phyloP scores from a whole-genome alignment of 2,113 vertebrate species.

The Aldabrachelys gigantea region DNA sequence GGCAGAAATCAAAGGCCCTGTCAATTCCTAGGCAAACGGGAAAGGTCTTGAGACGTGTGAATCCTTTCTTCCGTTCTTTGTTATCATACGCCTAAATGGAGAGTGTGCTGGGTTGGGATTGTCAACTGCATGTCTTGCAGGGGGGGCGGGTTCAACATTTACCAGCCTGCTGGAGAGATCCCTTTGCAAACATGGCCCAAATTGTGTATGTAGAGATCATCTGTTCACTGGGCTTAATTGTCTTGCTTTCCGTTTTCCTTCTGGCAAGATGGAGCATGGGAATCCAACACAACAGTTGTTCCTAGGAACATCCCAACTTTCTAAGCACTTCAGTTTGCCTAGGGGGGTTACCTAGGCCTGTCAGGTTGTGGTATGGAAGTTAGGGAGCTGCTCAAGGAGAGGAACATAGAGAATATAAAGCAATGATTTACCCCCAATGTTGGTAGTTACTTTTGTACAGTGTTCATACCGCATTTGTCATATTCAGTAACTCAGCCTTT shows the following conservation, averaged over 20 bases:
- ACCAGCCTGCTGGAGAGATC: neutral
- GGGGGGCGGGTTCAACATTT: neutral
- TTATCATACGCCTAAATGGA: neutral
- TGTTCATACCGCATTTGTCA: neutral
- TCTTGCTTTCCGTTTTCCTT: neutral
- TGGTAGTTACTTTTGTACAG: neutral
- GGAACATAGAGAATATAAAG: neutral
- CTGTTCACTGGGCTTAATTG: neutral
- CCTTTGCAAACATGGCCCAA: neutral
- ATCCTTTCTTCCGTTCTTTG: neutral
- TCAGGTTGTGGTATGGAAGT: neutral
- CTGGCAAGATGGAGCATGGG: neutral
- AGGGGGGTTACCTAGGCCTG: neutral
- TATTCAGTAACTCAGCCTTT: neutral
- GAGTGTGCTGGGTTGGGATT: neutral
- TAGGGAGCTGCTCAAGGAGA: neutral
- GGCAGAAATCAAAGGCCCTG: slow-evolving; percentile 54
- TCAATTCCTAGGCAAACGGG: neutral
- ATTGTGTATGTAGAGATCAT: neutral
- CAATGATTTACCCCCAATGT: neutral
- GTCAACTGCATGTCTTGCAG: neutral
- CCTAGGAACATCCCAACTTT: neutral
- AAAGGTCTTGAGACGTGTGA: slow-evolving; percentile 24
- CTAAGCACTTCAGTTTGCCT: neutral
- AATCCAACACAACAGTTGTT: neutral